Percentiles rank a stretch among this genome's conserved stretches.
Evolutionary conservation across 2,888 invertebrate species (phyloP).

Genomic region (Pristionchus fissidentatus): DNA sequence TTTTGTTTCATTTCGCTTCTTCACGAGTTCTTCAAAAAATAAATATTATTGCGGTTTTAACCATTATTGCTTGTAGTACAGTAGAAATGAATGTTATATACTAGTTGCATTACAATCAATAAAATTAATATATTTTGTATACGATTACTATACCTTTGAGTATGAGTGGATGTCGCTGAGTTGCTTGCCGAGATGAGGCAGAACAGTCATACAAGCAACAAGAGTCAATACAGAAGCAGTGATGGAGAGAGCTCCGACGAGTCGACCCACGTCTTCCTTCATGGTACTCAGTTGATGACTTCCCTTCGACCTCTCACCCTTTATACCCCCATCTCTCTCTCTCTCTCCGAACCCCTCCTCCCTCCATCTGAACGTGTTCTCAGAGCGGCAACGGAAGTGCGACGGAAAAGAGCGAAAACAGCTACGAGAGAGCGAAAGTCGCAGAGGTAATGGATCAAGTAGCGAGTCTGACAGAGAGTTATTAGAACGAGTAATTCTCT

Average conservation of each 20-base stretch:
- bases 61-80: background rate
- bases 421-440: background rate
- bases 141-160: slow-evolving; percentile 10
- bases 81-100: background rate
- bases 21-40: too few species aligned
- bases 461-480: background rate
- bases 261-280: slow-evolving; percentile 37
- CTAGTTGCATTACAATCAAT: too few species aligned
- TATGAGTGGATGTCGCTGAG: slow-evolving; percentile 26
- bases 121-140: background rate
- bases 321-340: slow-evolving; percentile 2
- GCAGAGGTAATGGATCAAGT: slow-evolving; percentile 14
- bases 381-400: slow-evolving; percentile 26
- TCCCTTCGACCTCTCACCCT: background rate
- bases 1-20: too few species aligned
- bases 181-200: slow-evolving; percentile 40
- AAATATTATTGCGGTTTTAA: too few species aligned
- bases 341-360: background rate
- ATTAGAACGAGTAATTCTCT: slow-evolving; percentile 20
- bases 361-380: background rate
- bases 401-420: slow-evolving; percentile 41
- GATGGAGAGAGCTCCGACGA: slow-evolving; percentile 21
- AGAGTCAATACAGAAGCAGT: background rate
- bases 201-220: slow-evolving; percentile 26
- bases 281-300: background rate